Base-by-base conservation (phyloP, 2,113 vertebrate species). In the Malurus alboscapulatus region DNA sequence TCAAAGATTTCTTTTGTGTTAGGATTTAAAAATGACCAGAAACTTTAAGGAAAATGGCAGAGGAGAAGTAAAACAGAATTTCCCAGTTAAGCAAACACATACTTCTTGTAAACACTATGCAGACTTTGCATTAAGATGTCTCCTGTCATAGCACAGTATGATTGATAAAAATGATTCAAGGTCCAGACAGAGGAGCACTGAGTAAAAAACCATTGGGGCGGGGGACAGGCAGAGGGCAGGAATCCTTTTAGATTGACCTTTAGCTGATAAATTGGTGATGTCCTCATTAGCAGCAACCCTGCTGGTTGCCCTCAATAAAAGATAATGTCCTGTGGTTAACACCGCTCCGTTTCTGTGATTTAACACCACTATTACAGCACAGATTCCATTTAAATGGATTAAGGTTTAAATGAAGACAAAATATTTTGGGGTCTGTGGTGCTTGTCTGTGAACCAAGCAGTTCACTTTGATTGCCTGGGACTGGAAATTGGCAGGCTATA, bases 281-380 rank as follows among this genome's bases (percentile, higher is more conserved):
- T 95, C 95, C 97, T 98, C 96, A 98, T 98, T 98, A 98, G 95
- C 92, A 97, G 96, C 95, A 95, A 83, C 95, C 97, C 97, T 91
- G 97, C 97, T 97, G 97, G 79, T 97, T 97, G 96, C 91, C 96
- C 96, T 98, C 97, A 97, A 97, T 98, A 97, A 98, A 98, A 97
- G 94, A 97, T 97, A 98, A 96, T 96, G 95, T 95, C 97, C 97
- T 91, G 97, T 97, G 97, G 97, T 96, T 97, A 97, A 94, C 67
- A 38, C 76, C 91, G 69, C 97, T 97, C 97, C 90, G 66, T 95
- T 97, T 93, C 94, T 96, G 86, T 97, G 95, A 97, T 97, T 98
- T 97, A 98, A 95, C 40, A 2, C 87, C 32, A 67, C 95, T 93
- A 97, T 97, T 97, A 97, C 92, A 90, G 90, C 90, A 89, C 84